Evolutionary conservation across 2,797 vertebrate genomes (phyloP).

Genomic region (Cossypha heuglini): DNA sequence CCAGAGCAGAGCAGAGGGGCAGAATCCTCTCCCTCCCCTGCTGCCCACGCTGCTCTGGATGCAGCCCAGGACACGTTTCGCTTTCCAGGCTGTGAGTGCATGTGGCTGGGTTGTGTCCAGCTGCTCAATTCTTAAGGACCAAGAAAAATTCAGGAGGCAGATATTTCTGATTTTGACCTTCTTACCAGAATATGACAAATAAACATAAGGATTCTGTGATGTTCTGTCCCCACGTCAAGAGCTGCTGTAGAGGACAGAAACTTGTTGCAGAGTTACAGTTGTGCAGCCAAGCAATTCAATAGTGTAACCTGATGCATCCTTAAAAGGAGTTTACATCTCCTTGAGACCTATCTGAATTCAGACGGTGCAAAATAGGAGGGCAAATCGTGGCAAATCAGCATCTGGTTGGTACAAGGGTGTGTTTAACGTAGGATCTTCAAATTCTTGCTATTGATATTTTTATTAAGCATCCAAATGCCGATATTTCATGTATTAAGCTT

Average conservation of each 20-base stretch:
- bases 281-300: neutral
- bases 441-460: neutral
- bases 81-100: neutral
- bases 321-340: neutral
- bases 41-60: neutral
- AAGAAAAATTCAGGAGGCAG: neutral
- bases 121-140: neutral
- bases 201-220: neutral
- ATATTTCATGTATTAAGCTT: neutral
- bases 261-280: neutral
- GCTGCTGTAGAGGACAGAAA: neutral
- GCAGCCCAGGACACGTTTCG: too few species aligned
- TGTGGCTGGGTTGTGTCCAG: neutral
- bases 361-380: neutral
- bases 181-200: neutral
- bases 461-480: neutral
- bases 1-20: neutral
- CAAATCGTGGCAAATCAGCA: neutral
- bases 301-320: neutral
- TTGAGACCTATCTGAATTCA: neutral
- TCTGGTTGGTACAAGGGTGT: rapidly evolving
- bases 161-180: neutral
- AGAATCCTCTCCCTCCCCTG: neutral
- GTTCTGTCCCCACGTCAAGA: neutral
- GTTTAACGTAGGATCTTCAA: neutral